A percentile compares a stretch with the other conserved stretches of the same genome.
These are phyloP conservation scores for Clarias fuscus DNA, from an alignment of 2,797 vertebrate species.

Conservation along the genomic window DNA sequence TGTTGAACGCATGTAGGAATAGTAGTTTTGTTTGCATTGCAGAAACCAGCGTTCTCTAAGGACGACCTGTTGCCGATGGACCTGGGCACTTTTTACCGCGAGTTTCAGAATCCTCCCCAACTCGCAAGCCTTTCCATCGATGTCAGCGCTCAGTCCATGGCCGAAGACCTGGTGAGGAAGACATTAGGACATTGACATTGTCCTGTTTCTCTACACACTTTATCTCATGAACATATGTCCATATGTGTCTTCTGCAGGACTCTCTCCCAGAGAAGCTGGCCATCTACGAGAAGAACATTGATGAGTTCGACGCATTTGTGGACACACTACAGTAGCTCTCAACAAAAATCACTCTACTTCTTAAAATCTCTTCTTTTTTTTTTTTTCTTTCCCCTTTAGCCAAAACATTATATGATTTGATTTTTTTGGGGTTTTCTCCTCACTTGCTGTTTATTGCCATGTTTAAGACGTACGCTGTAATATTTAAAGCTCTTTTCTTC, in stretches of 20 bases:
- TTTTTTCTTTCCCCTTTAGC: background rate
- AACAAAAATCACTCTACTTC: conserved; percentile 25
- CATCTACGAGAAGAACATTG: conserved; percentile 94
- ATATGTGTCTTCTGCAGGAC: conserved; percentile 75
- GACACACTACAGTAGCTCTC: conserved; percentile 90
- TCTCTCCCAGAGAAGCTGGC: conserved; percentile 96
- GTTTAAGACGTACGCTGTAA: conserved; percentile 13
- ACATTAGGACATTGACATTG: background rate
- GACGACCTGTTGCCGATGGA: conserved; percentile 98
- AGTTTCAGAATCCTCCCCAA: conserved; percentile 98
- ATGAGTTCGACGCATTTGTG: conserved; percentile 97
- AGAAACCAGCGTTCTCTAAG: conserved; percentile 99
- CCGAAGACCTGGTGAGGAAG: conserved; percentile 90
- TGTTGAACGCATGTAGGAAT: background rate
- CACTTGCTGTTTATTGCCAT: background rate
- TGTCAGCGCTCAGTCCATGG: conserved; percentile 97
- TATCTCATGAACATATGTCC: background rate
- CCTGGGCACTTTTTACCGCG: conserved; percentile 95
- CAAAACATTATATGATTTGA: conserved; percentile 1
- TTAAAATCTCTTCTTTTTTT: background rate
- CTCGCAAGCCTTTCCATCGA: conserved; percentile 94
- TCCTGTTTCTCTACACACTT: background rate
- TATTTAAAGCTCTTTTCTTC: conserved; percentile 6
- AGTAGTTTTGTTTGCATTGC: conserved; percentile 35
- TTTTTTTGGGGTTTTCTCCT: background rate